Conservation (phyloP, 2,888 invertebrate genomes). For the Pardosa pseudoannulata region DNA sequence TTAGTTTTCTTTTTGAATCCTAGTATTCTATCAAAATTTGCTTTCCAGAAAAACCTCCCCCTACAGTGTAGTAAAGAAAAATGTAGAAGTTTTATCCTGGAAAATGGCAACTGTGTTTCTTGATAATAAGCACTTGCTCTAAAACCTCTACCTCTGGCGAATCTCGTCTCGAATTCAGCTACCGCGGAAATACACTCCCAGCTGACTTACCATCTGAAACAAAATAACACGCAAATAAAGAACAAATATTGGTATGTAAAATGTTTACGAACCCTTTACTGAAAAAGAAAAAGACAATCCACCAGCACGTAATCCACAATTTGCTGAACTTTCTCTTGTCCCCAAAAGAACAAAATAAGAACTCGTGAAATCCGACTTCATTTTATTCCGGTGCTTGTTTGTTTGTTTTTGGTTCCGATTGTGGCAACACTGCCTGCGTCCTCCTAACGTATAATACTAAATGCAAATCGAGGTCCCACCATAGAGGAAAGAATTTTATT, state of each 20-base stretch:
- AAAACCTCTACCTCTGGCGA: no score
- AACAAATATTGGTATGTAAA: neutral
- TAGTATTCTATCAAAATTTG: no score
- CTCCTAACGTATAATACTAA: slow-evolving; percentile 60
- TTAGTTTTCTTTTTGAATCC: no score
- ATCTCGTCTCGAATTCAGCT: no score
- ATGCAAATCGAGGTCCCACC: slow-evolving; percentile 65
- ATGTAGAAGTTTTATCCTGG: no score
- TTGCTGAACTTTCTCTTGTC: neutral
- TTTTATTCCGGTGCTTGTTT: slow-evolving; percentile 1
- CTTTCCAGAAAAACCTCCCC: no score
- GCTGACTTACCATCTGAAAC: no score
- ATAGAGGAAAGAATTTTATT: slow-evolving; percentile 25
- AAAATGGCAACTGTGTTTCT: no score
- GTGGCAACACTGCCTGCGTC: slow-evolving; percentile 21
- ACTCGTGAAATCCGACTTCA: neutral
- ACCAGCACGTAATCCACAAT: slow-evolving; percentile 11
- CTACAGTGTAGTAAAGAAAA: no score
- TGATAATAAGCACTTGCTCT: no score
- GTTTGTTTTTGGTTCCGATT: slow-evolving; percentile 15
- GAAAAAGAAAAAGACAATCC: neutral
- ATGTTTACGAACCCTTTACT: neutral
- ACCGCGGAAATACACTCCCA: no score
- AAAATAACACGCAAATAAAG: neutral
- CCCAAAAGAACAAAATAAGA: neutral